Evolutionary conservation across 2,797 vertebrate species (phyloP), one percentile per base, ranked within the genome.

Genomic region (Dipus sagitta): DNA sequence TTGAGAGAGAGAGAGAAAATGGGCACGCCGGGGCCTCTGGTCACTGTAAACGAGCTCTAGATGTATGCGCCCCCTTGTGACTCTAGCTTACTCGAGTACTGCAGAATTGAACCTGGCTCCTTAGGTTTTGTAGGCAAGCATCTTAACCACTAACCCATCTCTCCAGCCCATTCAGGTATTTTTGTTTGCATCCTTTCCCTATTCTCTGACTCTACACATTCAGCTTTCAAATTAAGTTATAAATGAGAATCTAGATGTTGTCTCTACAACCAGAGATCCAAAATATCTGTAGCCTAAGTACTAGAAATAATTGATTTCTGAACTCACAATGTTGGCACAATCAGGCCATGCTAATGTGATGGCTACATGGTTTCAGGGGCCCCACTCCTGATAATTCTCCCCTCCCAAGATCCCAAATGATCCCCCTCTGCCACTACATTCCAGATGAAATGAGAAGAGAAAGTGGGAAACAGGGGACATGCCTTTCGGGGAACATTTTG

Each of bases 141-240:
- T 7, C 47, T 47, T 47, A 47, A 47, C 47, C 47, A 47, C 47
- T 47, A 47, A 47, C 8, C 47, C 47, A 47, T 47, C 11, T 47
- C 47, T 47, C 11, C 47, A 47, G 47, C 47, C 47, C 47, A 47
- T 86, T 17, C 11, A 30, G 42, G 54, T 32, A 18, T 17, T 32
- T 60, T 93, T 72, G 32, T 80, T 68, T 65, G 30, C 24, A 30
- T 0, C 15, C 6, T 26, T 71, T 84, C 28, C 52, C 76, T 67
- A 64, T 77, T 38, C 76, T 88, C 81, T 32, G 92, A 26, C 64
- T 42, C 9, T 34, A 85, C 0, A 28, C 18, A 71, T 23, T 81
- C 47, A 70, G 71, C 68, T 89, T 81, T 75, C 34, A 76, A 89
- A 81, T 68, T n/a, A 81, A 89, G 92, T 68, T 42, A 65, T 21